These are phyloP conservation scores for Cylas formicarius DNA, from an alignment of 1,140 invertebrate species.

Conservation along the genomic window DNA sequence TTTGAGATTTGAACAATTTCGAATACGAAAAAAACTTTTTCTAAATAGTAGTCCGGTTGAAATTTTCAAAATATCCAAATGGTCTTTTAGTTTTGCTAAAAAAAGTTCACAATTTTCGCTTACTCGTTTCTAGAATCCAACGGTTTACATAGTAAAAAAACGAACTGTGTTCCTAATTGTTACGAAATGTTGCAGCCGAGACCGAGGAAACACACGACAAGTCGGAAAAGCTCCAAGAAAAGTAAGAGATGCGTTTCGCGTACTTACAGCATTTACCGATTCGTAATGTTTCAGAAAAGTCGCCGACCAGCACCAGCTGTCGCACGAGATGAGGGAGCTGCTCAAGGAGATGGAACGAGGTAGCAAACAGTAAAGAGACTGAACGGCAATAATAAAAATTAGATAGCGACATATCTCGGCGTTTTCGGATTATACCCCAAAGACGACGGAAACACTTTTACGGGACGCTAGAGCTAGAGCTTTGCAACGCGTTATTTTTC, in stretches of 20 bases:
- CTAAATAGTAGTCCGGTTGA: no score
- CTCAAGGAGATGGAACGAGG: conserved; percentile 38
- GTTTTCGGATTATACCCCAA: conserved; percentile 3
- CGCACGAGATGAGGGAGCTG: conserved; percentile 40
- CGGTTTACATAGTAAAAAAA: no score
- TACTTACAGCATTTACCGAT: conserved; percentile 1
- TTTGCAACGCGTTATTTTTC: neutral
- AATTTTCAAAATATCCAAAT: no score
- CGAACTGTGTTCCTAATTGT: no score
- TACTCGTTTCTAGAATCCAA: no score
- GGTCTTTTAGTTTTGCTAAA: no score
- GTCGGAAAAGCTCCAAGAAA: conserved; percentile 18
- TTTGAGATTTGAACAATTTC: no score
- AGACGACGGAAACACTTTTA: conserved; percentile 5
- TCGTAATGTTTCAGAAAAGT: conserved; percentile 29
- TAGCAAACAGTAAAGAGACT: conserved; percentile 39
- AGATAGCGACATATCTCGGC: neutral
- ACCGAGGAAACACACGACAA: conserved; percentile 22
- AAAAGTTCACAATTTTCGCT: no score
- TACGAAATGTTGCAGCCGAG: conserved; percentile 33
- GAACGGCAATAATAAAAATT: no score
- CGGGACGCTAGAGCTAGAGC: neutral
- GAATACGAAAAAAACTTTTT: no score
- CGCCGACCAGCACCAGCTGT: conserved; percentile 37
- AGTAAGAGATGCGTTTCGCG: conserved; percentile 9